Evolutionary conservation across 2,113 vertebrate species (phyloP).

Genomic region (Silurus asotus): DNA sequence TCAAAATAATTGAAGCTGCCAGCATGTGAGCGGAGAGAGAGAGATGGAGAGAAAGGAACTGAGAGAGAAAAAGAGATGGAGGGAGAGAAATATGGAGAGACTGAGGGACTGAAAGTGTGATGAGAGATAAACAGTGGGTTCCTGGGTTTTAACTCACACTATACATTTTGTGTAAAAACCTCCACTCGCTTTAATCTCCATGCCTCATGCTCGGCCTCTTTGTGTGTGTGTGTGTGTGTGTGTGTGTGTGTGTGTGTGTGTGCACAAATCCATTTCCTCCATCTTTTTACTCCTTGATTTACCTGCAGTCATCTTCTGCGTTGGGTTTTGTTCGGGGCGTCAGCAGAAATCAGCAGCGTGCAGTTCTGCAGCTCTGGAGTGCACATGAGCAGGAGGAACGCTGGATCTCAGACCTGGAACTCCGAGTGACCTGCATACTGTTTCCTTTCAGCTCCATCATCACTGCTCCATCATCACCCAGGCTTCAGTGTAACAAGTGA

Average conservation of each 20-base stretch:
- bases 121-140: not conserved
- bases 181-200: not conserved
- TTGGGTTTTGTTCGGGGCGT: not conserved
- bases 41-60: not conserved
- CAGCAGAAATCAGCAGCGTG: not conserved
- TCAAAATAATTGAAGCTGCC: conserved; percentile 30
- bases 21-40: not conserved
- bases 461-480: no score
- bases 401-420: no score
- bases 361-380: not conserved
- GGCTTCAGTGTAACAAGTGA: no score
- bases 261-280: not conserved
- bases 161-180: not conserved
- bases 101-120: conserved; percentile 7
- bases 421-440: no score
- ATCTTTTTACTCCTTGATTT: not conserved
- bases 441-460: no score
- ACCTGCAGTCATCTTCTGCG: no score
- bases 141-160: not conserved
- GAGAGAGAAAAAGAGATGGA: conserved; percentile 5
- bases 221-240: not conserved
- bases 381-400: not conserved
- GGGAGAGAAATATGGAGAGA: not conserved
- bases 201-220: not conserved
- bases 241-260: no score